A percentile compares a stretch with the other conserved stretches of the same genome.
phyloP scores from a whole-genome alignment of 2,888 invertebrate genomes.

The Brenthis daphne region DNA sequence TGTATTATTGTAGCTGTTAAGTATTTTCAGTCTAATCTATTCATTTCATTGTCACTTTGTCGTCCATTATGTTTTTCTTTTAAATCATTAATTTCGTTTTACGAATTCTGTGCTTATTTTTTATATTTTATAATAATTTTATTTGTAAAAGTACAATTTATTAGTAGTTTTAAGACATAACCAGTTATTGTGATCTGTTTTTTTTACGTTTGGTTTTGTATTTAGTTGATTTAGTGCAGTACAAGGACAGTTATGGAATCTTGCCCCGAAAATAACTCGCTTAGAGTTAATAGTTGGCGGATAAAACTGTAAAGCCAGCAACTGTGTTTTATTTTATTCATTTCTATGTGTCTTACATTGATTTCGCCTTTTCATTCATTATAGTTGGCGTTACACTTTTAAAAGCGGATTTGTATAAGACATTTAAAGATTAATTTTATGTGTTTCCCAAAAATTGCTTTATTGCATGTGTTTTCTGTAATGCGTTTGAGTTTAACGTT shows the following conservation, averaged over 20 bases:
- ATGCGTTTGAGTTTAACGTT: slow-evolving; percentile 39
- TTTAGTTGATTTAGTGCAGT: slow-evolving; percentile 24
- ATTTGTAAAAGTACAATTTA: slow-evolving; percentile 39
- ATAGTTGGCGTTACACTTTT: slow-evolving; percentile 25
- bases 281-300: slow-evolving; percentile 9
- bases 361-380: slow-evolving; percentile 8
- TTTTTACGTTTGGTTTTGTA: slow-evolving; percentile 34
- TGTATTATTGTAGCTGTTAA: slow-evolving; percentile 18
- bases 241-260: slow-evolving; percentile 29
- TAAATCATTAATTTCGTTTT: slow-evolving; percentile 14
- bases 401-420: slow-evolving; percentile 25
- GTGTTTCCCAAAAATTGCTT: slow-evolving; percentile 29
- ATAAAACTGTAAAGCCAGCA: slow-evolving; percentile 25
- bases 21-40: slow-evolving; percentile 36
- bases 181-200: slow-evolving; percentile 32
- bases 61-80: slow-evolving; percentile 15
- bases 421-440: slow-evolving; percentile 13
- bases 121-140: slow-evolving; percentile 25
- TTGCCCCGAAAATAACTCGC: slow-evolving; percentile 24
- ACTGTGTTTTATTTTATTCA: slow-evolving; percentile 20
- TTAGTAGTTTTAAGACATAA: slow-evolving; percentile 32
- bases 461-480: slow-evolving; percentile 44
- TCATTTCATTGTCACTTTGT: slow-evolving; percentile 21
- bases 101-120: slow-evolving; percentile 18
- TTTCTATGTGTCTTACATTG: slow-evolving; percentile 15